These are phyloP conservation scores for Eretmocerus hayati DNA, from an alignment of 2,888 invertebrate genomes.

Conservation along the genomic window DNA sequence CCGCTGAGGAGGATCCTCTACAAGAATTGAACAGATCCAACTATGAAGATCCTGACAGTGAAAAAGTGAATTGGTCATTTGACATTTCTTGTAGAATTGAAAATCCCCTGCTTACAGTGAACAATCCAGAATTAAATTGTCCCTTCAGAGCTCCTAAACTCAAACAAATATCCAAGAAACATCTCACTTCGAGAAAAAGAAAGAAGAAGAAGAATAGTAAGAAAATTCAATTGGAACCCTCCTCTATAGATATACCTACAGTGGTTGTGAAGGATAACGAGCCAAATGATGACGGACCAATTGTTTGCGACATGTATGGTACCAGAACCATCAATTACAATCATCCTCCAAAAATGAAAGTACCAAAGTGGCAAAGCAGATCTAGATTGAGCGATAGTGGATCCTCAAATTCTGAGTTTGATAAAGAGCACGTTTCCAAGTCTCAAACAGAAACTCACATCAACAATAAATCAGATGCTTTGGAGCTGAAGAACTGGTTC, in stretches of 20 bases:
- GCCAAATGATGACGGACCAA: constrained; percentile 5
- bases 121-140: neutral
- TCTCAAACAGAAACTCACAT: neutral
- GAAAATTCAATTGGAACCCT: neutral
- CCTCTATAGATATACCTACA: neutral
- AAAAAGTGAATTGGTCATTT: constrained; percentile 15
- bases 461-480: neutral
- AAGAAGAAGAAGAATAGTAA: neutral
- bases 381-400: constrained; percentile 6
- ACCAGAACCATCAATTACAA: constrained; percentile 31
- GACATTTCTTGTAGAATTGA: neutral
- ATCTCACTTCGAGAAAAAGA: constrained; percentile 1
- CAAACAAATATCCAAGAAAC: neutral
- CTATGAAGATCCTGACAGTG: neutral
- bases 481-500: constrained; percentile 14
- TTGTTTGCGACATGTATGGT: constrained; percentile 29
- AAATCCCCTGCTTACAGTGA: constrained; percentile 4
- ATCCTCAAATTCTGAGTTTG: neutral
- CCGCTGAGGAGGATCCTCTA: constrained; percentile 3
- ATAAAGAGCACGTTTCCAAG: neutral
- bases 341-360: neutral
- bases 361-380: constrained; percentile 1
- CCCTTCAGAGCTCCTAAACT: constrained; percentile 1
- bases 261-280: neutral
- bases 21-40: neutral